Percentiles rank a stretch among this genome's conserved stretches.
phyloP scores from a whole-genome alignment of 2,113 vertebrate genomes.

The Pampusana beccarii region DNA sequence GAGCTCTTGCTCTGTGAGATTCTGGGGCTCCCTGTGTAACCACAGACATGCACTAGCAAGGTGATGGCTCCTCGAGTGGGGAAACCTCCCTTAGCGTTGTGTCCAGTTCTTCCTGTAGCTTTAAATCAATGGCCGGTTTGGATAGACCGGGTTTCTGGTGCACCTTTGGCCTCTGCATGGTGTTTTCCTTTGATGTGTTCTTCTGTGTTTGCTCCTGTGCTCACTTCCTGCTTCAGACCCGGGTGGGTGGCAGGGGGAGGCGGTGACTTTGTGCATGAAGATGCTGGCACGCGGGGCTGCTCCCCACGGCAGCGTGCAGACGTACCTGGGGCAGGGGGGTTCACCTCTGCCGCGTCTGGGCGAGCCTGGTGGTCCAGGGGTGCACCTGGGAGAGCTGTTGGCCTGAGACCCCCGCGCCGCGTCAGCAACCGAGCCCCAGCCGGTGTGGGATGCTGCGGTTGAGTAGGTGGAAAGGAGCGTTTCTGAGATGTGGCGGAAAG shows the following conservation, averaged over 20 bases:
- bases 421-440: not conserved
- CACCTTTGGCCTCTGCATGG: not conserved
- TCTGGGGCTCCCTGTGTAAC: not conserved
- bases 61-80: not conserved
- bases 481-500: not conserved
- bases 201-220: not conserved
- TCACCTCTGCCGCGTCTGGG: not conserved
- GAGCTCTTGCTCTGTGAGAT: not conserved
- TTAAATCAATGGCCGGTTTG: not conserved
- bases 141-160: not conserved
- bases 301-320: accelerated
- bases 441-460: not conserved
- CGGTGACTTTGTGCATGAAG: not conserved
- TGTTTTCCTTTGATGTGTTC: not conserved
- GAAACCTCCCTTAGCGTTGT: not conserved
- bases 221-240: not conserved
- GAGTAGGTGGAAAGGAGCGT: not conserved
- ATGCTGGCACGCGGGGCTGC: not conserved
- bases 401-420: not conserved
- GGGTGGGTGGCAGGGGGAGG: not conserved
- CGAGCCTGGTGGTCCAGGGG: not conserved
- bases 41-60: not conserved
- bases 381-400: not conserved
- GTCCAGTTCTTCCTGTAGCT: not conserved
- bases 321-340: accelerated